Base-by-base conservation (phyloP, 2,888 invertebrate species). In the Altica lythri region DNA sequence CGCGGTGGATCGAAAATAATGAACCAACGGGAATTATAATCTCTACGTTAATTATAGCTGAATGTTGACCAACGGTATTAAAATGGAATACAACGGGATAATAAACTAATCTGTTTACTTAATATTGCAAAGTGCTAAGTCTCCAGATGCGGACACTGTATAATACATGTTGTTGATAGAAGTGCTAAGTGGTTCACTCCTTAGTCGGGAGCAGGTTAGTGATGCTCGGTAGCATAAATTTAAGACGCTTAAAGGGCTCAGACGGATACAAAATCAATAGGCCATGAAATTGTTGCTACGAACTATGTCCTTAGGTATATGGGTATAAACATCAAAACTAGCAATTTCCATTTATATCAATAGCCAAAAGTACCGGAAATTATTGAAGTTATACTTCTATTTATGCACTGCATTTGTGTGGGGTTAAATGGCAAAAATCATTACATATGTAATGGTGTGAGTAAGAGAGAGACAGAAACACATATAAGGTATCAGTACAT, bases 31-130 rank as follows among this genome's bases (percentile, higher is more conserved):
- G 66, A 71, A 69, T 68, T 66, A 69, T 71, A 71, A 71, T 71
- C 72, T 69, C 66, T 54, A 67, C 69, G 71, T 71, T 72, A 71
- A 72, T 72, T 71, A 71, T 70, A 68, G 69, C 65, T 68, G 67
- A 70, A 70, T 72, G 70, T 72, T 72, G 72, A 72, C 72, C 72
- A 67, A 69, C 70, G 69, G 70, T 69, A 72, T 72, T 72, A 71
- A 67, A 68, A 68, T 65, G 60, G 67, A 68, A 65, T 65, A 68
- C 69, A 70, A 70, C 66, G 65, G 69, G 71, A 71, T 71, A 68
- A 71, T 71, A 67, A 68, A 70, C 70, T 72, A 72, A 72, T 72
- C 72, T 71, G 71, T 71, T 72, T 72, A 71, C 71, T 71, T 71
- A 68, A 69, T 70, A 72, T 69, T 68, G 68, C 66, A 65, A 61